Percentiles rank a stretch among this genome's conserved stretches.
phyloP scores from a whole-genome alignment of 2,888 invertebrate genomes.

The Barypeithes pellucidus region DNA sequence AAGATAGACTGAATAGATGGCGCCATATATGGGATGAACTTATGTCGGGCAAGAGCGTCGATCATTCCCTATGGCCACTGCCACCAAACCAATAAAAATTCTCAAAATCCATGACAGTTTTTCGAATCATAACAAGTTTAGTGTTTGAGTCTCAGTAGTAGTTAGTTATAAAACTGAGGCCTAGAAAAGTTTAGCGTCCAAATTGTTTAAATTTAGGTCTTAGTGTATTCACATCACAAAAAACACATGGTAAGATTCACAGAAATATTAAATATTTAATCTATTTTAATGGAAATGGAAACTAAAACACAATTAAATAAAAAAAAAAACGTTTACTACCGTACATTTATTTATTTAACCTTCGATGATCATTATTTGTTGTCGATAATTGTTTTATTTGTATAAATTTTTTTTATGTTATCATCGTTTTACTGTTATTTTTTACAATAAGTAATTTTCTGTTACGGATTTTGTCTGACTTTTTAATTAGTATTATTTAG shows the following conservation, averaged over 20 bases:
- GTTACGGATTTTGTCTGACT: constrained; percentile 26
- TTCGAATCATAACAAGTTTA: constrained; percentile 7
- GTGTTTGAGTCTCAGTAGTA: constrained; percentile 15
- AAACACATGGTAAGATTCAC: constrained; percentile 17
- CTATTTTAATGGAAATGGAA: constrained; percentile 17
- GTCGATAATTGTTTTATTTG: constrained; percentile 14
- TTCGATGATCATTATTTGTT: neutral
- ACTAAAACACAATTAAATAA: constrained; percentile 10
- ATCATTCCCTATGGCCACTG: constrained; percentile 51
- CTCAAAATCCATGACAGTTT: constrained; percentile 34
- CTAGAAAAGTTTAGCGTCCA: constrained; percentile 24
- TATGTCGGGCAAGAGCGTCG: constrained; percentile 53
- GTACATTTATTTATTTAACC: constrained; percentile 15
- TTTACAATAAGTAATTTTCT: constrained; percentile 5
- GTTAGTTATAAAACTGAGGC: constrained; percentile 19
- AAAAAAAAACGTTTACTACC: neutral
- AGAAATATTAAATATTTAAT: constrained; percentile 2
- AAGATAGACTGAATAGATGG: constrained; percentile 64
- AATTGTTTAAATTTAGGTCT: constrained; percentile 16
- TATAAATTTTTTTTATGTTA: constrained; percentile 11
- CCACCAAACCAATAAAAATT: constrained; percentile 35
- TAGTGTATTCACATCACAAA: constrained; percentile 28
- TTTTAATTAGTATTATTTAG: constrained; percentile 23
- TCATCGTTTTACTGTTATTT: constrained; percentile 4
- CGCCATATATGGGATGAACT: constrained; percentile 60